phyloP scores from a whole-genome alignment of 2,888 invertebrate genomes.

The Marronus borbonicus region DNA sequence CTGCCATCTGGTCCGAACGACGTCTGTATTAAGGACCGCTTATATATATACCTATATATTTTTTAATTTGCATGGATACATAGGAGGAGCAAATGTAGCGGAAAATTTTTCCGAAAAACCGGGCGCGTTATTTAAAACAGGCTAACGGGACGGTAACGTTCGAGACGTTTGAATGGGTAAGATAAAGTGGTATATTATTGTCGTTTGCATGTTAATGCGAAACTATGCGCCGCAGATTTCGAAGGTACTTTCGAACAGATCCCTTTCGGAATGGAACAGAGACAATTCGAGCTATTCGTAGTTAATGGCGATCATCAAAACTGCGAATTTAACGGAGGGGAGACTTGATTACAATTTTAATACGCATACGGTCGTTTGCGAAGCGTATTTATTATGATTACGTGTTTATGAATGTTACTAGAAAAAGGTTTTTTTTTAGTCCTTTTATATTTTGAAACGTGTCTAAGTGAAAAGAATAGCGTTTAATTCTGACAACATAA shows the following conservation, averaged over 20 bases:
- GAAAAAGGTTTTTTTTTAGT: too few species aligned
- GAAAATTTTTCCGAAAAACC: slow-evolving; percentile 40
- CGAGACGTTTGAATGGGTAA: slow-evolving; percentile 51
- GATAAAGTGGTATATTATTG: slow-evolving; percentile 49
- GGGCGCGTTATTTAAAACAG: slow-evolving; percentile 39
- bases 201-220: slow-evolving; percentile 46
- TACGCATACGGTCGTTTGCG: not conserved
- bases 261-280: slow-evolving; percentile 25
- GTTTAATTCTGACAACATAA: too few species aligned
- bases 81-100: slow-evolving; percentile 44
- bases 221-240: slow-evolving; percentile 46
- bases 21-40: slow-evolving; percentile 51
- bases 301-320: slow-evolving; percentile 34
- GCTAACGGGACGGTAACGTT: slow-evolving; percentile 30
- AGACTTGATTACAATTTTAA: slow-evolving; percentile 12
- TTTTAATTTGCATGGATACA: slow-evolving; percentile 53
- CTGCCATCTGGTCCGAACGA: slow-evolving; percentile 45
- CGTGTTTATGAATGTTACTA: too few species aligned
- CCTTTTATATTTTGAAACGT: too few species aligned
- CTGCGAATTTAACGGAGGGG: slow-evolving; percentile 13
- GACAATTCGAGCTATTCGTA: slow-evolving; percentile 34
- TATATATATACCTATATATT: not conserved
- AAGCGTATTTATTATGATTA: too few species aligned
- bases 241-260: slow-evolving; percentile 42
- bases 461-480: too few species aligned